These are phyloP conservation scores for Apis laboriosa DNA, from an alignment of 1,140 invertebrate genomes.

Conservation along the genomic window DNA sequence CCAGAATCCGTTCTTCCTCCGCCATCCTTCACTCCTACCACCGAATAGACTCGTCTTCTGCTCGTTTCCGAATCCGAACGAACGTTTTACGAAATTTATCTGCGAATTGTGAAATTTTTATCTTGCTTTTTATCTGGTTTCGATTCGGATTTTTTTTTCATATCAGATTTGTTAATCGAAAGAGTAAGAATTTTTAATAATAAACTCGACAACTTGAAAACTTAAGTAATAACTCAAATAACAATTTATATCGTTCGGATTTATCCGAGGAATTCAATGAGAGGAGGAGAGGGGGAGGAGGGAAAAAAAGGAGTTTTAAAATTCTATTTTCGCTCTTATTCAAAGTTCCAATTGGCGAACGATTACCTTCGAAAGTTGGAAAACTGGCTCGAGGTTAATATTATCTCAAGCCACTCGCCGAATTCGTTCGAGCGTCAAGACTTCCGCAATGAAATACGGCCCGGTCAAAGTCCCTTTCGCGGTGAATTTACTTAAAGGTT, in stretches of 20 bases:
- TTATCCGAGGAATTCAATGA: too few relatives aligned
- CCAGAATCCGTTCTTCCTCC: neutral
- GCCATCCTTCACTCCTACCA: too few relatives aligned
- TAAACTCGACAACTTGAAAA: too few relatives aligned
- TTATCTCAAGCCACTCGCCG: neutral
- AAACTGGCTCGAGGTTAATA: neutral
- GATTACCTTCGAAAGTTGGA: neutral
- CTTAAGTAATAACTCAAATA: too few relatives aligned
- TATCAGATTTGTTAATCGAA: too few relatives aligned
- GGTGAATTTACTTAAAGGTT: conserved; percentile 8
- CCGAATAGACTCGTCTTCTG: neutral
- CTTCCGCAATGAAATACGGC: neutral
- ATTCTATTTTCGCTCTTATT: neutral
- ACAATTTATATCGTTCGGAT: too few relatives aligned
- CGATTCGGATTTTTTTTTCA: too few relatives aligned
- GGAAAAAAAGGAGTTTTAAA: neutral
- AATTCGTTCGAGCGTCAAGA: neutral
- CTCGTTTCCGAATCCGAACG: neutral
- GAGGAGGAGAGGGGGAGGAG: too few relatives aligned
- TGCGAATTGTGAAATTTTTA: too few relatives aligned
- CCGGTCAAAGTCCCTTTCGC: neutral
- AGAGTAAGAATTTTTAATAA: too few relatives aligned
- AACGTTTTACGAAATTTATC: neutral
- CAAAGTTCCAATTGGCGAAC: neutral
- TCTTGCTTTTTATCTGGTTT: too few relatives aligned